Percentiles rank a stretch among this genome's conserved stretches.
phyloP scores from a whole-genome alignment of 2,797 vertebrate genomes.

The Cephalopachus bancanus region DNA sequence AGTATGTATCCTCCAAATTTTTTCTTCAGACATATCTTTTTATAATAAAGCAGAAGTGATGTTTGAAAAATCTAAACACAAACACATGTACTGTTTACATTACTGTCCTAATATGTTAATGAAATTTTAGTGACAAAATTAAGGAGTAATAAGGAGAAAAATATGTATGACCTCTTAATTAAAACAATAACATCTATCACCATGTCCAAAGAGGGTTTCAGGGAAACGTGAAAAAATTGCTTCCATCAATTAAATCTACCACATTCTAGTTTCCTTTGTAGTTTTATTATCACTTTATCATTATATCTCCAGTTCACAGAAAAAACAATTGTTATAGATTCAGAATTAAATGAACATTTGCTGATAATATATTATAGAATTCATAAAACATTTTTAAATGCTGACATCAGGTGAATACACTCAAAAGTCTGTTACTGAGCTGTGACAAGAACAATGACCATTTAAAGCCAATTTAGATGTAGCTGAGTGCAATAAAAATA shows the following conservation, averaged over 20 bases:
- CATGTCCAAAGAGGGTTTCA: not conserved
- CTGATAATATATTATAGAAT: not conserved
- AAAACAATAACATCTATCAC: not conserved
- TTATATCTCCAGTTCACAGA: not conserved
- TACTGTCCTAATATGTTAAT: not conserved
- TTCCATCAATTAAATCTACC: not conserved
- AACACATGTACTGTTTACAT: not conserved
- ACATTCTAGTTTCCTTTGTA: not conserved
- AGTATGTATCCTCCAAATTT: not conserved
- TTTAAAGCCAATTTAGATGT: not conserved
- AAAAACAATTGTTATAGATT: not conserved
- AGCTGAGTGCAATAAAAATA: too few relatives aligned
- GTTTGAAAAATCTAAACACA: constrained; percentile 5
- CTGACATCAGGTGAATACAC: not conserved
- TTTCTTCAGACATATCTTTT: constrained; percentile 24
- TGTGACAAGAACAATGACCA: not conserved
- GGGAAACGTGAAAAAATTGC: not conserved
- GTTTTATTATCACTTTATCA: not conserved
- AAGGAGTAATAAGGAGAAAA: not conserved
- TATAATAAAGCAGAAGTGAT: not conserved
- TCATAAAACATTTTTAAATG: not conserved
- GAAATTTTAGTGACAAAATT: not conserved
- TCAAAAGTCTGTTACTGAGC: not conserved
- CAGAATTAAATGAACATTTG: not conserved
- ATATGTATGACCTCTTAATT: not conserved